Base-by-base conservation (phyloP, 2,888 invertebrate genomes). In the Plagodis pulveraria region DNA sequence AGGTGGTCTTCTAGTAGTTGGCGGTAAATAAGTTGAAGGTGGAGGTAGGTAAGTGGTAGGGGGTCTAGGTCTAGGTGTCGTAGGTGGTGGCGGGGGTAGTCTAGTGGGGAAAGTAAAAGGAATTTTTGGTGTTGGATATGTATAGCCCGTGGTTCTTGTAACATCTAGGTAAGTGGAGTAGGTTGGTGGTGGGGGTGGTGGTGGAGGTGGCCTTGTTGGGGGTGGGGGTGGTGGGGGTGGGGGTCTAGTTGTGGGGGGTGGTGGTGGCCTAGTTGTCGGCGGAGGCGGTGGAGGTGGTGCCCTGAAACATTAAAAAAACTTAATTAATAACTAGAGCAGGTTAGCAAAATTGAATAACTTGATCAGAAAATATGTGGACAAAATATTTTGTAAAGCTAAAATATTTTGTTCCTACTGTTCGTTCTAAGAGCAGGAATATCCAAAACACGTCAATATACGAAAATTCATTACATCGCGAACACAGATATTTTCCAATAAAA, bases 111-210 rank as follows among this genome's bases (percentile, higher is more conserved):
- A 64, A 0, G 76, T 76, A 42, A 76, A 73, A 4, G 72, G 64
- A 6, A 74, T 57, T 50, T 55, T 67, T 2, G 84, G 80, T 5
- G 72, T 73, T 4, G 82, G 77, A 50, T 85, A 83, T 7, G 69
- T 73, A 65, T 85, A 85, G 0, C 83, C 83, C 32, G 84, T 83
- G 5, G 80, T 81, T 69, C 71, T 72, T n/a, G 65, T 66, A 4
- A 69, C 56, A 9, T 66, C 67, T 10, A 61, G 11, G n/a, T 65
- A 65, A 5, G 71, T 70, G 34, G 70, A 65, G 56, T 61, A 69
- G 5, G 69, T 67, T 10, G 63, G 40, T 40, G 40, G 40, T 40
- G 10, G 40, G 5, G 40, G 8, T 40, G 40, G 40, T 40, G 40
- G 40, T 66, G 68, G 58, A 40, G 59, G 63, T 33, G 65, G 63